A percentile compares a stretch with the other conserved stretches of the same genome.
Conservation (phyloP, 23 tunicate genomes). For the Ciona savignyi region DNA sequence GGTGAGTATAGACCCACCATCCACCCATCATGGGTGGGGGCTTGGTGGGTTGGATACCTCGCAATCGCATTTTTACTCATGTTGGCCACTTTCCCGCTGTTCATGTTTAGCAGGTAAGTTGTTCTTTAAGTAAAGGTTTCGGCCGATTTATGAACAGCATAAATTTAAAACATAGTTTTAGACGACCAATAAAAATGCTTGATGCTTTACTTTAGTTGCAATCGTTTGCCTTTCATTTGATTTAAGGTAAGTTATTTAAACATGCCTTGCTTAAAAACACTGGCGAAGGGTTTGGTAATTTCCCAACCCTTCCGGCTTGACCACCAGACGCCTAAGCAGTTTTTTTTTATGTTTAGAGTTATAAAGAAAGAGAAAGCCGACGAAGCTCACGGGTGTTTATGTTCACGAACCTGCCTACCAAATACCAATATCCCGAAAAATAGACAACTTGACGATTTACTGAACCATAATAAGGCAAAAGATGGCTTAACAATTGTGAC, state of each 20-base stretch:
- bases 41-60: conserved; percentile 94
- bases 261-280: no score
- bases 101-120: conserved; percentile 61
- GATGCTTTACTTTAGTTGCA: no score
- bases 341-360: background rate
- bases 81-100: conserved; percentile 55
- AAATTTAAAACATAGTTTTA: no score
- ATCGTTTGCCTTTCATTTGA: no score
- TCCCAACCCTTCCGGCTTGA: no score
- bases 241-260: no score
- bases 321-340: no score
- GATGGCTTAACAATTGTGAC: background rate
- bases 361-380: conserved; percentile 2
- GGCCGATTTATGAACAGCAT: no score
- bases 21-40: conserved; percentile 72
- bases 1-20: conserved; percentile 15
- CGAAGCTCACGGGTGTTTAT: background rate
- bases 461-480: background rate
- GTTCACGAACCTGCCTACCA: background rate
- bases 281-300: no score
- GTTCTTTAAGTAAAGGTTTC: no score
- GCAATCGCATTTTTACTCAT: conserved; percentile 47
- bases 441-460: background rate
- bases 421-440: no score
- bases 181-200: no score